Evolutionary conservation across 2,797 vertebrate genomes (phyloP).

Genomic region (Tinamus major): DNA sequence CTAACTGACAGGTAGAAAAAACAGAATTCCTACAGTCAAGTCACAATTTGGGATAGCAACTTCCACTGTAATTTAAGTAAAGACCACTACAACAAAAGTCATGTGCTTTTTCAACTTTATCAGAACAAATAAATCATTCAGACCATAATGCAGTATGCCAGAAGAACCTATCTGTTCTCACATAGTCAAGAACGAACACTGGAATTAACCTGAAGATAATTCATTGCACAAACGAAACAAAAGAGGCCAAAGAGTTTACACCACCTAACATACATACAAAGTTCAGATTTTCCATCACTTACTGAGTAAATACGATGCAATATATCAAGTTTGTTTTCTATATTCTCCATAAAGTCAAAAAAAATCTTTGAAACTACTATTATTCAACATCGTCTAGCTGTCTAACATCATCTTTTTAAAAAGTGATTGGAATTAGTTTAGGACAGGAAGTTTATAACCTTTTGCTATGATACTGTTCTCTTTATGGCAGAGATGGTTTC

Average conservation of each 20-base stretch:
- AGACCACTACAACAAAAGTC: background rate
- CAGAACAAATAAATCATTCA: background rate
- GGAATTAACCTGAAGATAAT: background rate
- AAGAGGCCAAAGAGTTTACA: background rate
- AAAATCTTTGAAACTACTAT: background rate
- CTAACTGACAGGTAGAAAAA: slow-evolving; percentile 4
- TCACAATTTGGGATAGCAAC: background rate
- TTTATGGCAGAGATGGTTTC: background rate
- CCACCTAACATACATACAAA: background rate
- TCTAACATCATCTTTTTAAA: background rate
- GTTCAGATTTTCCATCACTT: background rate
- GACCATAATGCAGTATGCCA: background rate
- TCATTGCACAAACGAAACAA: background rate
- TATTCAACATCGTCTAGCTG: background rate
- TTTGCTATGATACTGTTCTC: background rate
- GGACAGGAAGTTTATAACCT: background rate
- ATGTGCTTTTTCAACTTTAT: background rate
- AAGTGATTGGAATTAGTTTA: too few relatives aligned
- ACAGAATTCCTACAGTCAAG: background rate
- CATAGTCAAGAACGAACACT: background rate
- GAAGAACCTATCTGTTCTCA: background rate
- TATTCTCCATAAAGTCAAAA: background rate
- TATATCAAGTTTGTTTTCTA: background rate
- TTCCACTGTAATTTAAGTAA: background rate
- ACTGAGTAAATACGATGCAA: background rate